Conservation (phyloP, 2,797 vertebrate genomes). For the Syngnathus acus region DNA sequence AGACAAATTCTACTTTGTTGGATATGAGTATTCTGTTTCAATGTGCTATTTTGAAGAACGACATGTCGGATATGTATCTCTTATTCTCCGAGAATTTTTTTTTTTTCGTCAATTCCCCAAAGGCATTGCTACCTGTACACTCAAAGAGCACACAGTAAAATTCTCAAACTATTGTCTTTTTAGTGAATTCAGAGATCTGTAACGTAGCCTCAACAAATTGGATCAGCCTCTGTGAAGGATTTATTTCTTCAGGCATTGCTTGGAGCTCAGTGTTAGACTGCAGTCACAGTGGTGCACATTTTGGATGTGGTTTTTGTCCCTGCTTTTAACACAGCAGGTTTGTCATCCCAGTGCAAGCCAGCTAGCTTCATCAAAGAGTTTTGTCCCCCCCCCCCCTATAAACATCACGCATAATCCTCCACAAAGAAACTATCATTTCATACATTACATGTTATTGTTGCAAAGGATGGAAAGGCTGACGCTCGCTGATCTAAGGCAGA, state of each 20-base stretch:
- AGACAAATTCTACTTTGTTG: neutral
- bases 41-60: neutral
- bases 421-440: neutral
- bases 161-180: constrained; percentile 49
- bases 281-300: constrained; percentile 36
- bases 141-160: constrained; percentile 29
- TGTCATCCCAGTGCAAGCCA: constrained; percentile 25
- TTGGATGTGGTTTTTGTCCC: constrained; percentile 38
- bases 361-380: neutral
- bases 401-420: neutral
- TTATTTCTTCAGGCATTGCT: constrained; percentile 59
- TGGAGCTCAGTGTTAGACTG: constrained; percentile 50
- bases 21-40: neutral
- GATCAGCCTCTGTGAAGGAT: constrained; percentile 60
- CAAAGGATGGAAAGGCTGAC: neutral
- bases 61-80: neutral
- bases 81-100: constrained; percentile 7
- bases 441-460: neutral
- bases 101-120: constrained; percentile 53
- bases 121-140: constrained; percentile 32
- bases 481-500: neutral
- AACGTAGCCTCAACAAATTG: constrained; percentile 58
- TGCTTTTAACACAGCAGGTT: constrained; percentile 47
- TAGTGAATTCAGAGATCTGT: constrained; percentile 47
- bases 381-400: too few species aligned